Conservation (phyloP, 2,888 invertebrate species). For the Meteorus cinctellus region DNA sequence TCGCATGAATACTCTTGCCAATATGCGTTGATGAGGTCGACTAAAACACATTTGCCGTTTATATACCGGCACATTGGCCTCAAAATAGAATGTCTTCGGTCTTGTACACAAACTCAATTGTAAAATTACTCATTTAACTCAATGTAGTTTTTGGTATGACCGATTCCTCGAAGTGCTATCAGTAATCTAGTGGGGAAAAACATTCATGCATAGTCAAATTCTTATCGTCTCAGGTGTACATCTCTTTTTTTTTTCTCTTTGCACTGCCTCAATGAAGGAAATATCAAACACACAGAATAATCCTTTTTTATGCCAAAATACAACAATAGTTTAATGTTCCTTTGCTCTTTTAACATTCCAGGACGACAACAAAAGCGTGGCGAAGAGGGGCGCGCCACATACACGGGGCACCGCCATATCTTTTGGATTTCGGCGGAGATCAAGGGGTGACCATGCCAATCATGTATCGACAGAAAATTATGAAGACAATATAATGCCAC, state of each 20-base stretch:
- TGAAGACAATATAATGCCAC: constrained; percentile 67
- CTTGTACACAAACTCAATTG: neutral
- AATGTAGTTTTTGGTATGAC: neutral
- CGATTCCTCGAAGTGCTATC: neutral
- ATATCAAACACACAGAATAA: neutral
- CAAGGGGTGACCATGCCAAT: constrained; percentile 59
- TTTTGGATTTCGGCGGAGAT: constrained; percentile 86
- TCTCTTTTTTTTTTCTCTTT: neutral
- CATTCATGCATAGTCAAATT: neutral
- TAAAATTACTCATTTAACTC: constrained; percentile 21
- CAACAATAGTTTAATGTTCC: neutral
- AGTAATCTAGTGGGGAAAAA: neutral
- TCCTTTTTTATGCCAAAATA: neutral
- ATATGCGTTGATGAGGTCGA: constrained; percentile 1
- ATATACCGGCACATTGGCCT: constrained; percentile 15
- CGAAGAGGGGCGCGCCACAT: constrained; percentile 75
- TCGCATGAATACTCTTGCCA: neutral
- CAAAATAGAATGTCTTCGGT: constrained; percentile 28
- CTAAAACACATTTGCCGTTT: constrained; percentile 9
- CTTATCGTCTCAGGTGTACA: neutral
- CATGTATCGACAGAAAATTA: constrained; percentile 52
- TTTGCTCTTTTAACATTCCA: constrained; percentile 67
- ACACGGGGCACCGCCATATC: constrained; percentile 87
- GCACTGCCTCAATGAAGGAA: neutral
- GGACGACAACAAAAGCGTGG: constrained; percentile 79